These are phyloP conservation scores for Macropodus opercularis DNA, from an alignment of 2,797 vertebrate species.

Conservation along the genomic window DNA sequence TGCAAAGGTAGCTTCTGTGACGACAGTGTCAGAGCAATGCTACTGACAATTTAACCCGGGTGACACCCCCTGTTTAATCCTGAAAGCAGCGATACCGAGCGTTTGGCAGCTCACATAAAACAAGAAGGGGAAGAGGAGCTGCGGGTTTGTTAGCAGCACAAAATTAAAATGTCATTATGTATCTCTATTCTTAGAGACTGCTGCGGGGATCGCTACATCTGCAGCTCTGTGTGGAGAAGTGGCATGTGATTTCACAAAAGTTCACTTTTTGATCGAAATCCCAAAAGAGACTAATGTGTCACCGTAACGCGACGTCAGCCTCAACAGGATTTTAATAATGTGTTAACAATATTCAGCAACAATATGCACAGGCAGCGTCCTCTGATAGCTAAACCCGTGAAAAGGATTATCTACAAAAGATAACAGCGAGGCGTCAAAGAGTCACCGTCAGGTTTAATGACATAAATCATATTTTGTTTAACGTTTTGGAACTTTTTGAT, in stretches of 20 bases:
- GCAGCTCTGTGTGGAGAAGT: constrained; percentile 49
- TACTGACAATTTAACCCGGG: constrained; percentile 31
- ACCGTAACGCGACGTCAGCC: constrained; percentile 33
- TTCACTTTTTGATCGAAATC: constrained; percentile 50
- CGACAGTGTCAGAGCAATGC: constrained; percentile 39
- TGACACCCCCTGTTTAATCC: constrained; percentile 58
- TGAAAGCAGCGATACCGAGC: constrained; percentile 46
- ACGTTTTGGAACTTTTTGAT: too few species aligned
- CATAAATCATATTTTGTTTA: constrained; percentile 24
- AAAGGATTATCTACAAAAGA: constrained; percentile 39
- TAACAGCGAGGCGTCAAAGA: constrained; percentile 35
- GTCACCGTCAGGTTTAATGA: constrained; percentile 48
- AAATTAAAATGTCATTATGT: constrained; percentile 78
- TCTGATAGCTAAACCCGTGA: constrained; percentile 36
- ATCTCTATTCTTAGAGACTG: constrained; percentile 67
- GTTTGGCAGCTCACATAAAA: constrained; percentile 60
- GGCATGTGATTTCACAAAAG: constrained; percentile 60
- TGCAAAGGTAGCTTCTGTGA: constrained; percentile 41
- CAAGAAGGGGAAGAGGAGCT: constrained; percentile 41
- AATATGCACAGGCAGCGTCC: constrained; percentile 33
- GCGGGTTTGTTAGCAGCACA: constrained; percentile 64
- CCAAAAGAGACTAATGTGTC: constrained; percentile 42
- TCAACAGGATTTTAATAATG: constrained; percentile 35
- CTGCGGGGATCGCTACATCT: constrained; percentile 66
- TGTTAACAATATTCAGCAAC: constrained; percentile 39